Base-by-base conservation (phyloP, 2,888 invertebrate genomes). In the Drosophila kambysellisi region DNA sequence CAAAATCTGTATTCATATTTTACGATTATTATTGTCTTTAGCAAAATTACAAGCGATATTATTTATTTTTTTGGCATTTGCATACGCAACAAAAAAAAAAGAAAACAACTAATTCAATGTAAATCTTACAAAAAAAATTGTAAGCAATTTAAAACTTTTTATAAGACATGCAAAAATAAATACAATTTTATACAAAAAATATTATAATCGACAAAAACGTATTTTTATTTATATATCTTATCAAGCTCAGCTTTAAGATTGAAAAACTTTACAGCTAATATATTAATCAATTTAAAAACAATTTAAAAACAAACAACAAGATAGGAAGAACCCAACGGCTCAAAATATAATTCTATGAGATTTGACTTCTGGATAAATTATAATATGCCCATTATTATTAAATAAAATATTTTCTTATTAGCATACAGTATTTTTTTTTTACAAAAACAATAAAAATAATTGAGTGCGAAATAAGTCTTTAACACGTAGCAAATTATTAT, bases 101-200 rank as follows among this genome's bases (percentile, higher is more conserved):
- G 4, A 12, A 52, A 53, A 65, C 63, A 54, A 46, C 70, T 70
- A 70, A 76, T 67, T 72, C 15, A 46, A 82, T 88, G 71, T 74
- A 71, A 76, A 70, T 66, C 54, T 71, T 68, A 77, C 74, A 75
- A 71, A 76, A 79, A 25, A 11, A 79, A 79, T 71, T 76, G 74
- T 81, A 83, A 85, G 77, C 68, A 68, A 76, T 74, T 77, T 60
- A 75, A 76, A 79, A 72, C 58, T 87, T 88, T 78, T 81, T 80
- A 77, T 81, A 84, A 81, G 70, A 81, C 64, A 84, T 63, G 43
- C 51, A 67, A 83, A 89, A 89, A 85, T 80, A 90, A 91, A 89
- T 79, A 82, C 76, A 88, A 89, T 88, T 91, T 87, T 85, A 79
- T 83, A 85, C 72, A 82, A 70, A 53, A 58, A 35, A 35, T 29